Evolutionary conservation across 1,140 invertebrate species (phyloP).

Genomic region (Cydia splendana): DNA sequence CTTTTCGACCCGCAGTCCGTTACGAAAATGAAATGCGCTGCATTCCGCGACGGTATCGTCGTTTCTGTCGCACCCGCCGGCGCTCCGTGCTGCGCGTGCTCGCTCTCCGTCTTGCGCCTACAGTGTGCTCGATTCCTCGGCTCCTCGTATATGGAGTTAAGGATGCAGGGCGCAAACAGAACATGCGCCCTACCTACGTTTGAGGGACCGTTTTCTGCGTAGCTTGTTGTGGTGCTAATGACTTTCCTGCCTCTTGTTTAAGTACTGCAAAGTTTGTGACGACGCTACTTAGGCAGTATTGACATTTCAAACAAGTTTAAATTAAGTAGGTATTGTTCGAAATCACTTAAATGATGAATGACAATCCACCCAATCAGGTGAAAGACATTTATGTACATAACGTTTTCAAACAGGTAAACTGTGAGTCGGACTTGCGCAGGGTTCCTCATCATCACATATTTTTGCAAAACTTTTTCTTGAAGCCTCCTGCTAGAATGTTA

Average conservation of each 20-base stretch:
- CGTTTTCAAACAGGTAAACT: no score
- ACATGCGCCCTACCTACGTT: constrained; percentile 32
- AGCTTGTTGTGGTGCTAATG: constrained; percentile 15
- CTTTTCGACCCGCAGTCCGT: constrained; percentile 75
- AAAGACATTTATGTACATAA: background rate
- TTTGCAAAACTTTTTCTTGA: no score
- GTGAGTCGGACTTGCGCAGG: no score
- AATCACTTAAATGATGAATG: background rate
- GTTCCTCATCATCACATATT: no score
- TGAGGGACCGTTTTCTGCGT: constrained; percentile 35
- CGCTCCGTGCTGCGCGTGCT: constrained; percentile 41
- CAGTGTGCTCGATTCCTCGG: constrained; percentile 40
- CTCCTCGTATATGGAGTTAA: constrained; percentile 14
- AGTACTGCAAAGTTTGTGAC: background rate
- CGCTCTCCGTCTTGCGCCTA: constrained; percentile 42
- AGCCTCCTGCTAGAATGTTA: no score
- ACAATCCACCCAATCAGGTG: constrained; percentile 25
- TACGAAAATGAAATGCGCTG: constrained; percentile 76
- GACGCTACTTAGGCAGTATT: background rate
- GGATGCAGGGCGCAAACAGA: constrained; percentile 51
- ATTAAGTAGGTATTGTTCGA: constrained; percentile 32
- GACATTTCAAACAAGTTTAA: background rate
- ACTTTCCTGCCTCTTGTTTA: constrained; percentile 5
- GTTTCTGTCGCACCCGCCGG: constrained; percentile 58
- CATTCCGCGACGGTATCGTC: constrained; percentile 65